Base-by-base conservation (phyloP, 2,888 invertebrate genomes). In the Pseudococcus jackbeardsleyi region DNA sequence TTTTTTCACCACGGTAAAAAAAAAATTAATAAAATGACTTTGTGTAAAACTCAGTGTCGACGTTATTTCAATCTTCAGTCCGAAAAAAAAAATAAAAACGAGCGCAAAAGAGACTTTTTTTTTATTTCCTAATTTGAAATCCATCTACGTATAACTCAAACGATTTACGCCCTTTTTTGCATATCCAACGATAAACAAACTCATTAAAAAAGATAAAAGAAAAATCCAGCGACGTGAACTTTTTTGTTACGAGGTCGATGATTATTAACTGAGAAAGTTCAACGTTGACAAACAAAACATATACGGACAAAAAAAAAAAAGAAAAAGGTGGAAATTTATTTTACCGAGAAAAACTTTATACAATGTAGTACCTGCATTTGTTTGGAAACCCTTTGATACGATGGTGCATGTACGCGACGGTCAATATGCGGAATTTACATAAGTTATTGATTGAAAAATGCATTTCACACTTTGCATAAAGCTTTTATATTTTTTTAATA, bases 161-260 rank as follows among this genome's bases (percentile, higher is more conserved):
- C 68, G 68, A 68, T 68, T 68, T 68, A 68, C 68, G 68, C 68
- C 26, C 64, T 68, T 68, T 68, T 68, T 68, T 68, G 68, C 68
- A 68, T 68, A 68, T 68, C 68, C 68, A 68, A 68, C 68, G 68
- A 68, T 68, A 68, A 68, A 68, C 68, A 68, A 68, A 68, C 68
- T 68, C 68, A 68, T 68, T 68, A 68, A 68, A 68, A 68, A 68
- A 68, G 68, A 68, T 68, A 68, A 68, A 68, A 68, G 68, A 26
- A 26, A 68, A 68, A 68, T 68, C 68, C 68, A 26, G 26, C 68
- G 68, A 26, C 59, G 68, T 68, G 26, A 68, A 68, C 26, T 68
- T 68, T 68, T 68, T 68, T 68, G 68, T 68, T 68, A 68, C 68
- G 68, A 68, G 68, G 68, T 68, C 68, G 68, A 68, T 68, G 68